Evolutionary conservation across 2,113 vertebrate genomes (phyloP).

Genomic region (Scatophagus argus): DNA sequence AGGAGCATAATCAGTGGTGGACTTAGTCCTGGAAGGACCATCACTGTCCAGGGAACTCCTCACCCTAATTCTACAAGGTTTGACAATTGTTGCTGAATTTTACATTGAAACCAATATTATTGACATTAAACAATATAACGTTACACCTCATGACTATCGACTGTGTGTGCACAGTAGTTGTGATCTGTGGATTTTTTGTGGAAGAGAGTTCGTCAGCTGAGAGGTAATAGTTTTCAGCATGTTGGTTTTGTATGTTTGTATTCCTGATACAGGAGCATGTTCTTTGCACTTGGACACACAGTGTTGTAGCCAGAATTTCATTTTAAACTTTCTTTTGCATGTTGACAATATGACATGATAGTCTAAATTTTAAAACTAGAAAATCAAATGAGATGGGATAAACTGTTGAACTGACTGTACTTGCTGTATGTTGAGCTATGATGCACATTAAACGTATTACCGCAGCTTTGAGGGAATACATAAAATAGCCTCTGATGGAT

Average conservation of each 20-base stretch:
- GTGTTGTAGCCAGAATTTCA: background rate
- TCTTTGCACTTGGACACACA: background rate
- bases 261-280: background rate
- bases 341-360: background rate
- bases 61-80: slow-evolving; percentile 78
- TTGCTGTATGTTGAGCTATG: background rate
- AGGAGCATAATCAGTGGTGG: slow-evolving; percentile 79
- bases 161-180: background rate
- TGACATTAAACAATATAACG: background rate
- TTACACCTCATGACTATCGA: background rate
- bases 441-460: background rate
- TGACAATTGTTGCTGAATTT: background rate
- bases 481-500: background rate
- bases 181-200: background rate
- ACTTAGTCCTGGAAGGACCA: slow-evolving; percentile 76
- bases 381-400: background rate
- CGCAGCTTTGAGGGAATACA: background rate
- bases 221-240: background rate
- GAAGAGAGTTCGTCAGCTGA: background rate
- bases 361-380: background rate
- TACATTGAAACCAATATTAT: background rate
- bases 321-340: background rate
- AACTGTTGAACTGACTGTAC: background rate
- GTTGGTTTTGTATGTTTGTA: background rate
- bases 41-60: slow-evolving; percentile 81